These are phyloP conservation scores for Cecropterus lyciades DNA, from an alignment of 1,140 invertebrate species.

Conservation along the genomic window DNA sequence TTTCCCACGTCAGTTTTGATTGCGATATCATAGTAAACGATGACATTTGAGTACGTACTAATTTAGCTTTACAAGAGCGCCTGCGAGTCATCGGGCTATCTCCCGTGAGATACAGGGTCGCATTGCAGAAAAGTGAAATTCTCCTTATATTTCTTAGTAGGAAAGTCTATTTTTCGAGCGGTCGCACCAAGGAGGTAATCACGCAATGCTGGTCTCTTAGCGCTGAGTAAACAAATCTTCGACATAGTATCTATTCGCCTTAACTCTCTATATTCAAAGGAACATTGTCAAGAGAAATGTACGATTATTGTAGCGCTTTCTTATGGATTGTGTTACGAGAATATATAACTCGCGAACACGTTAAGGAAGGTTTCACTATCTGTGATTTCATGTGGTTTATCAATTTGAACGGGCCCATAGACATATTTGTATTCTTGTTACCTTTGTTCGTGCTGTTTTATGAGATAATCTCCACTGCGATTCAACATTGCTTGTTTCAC, in stretches of 20 bases:
- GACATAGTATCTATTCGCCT: slow-evolving; percentile 80
- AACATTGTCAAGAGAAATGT: slow-evolving; percentile 82
- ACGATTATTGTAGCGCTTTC: slow-evolving; percentile 80
- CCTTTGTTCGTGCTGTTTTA: slow-evolving; percentile 63
- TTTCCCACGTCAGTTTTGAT: slow-evolving; percentile 82
- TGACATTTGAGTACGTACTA: slow-evolving; percentile 76
- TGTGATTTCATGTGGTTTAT: slow-evolving; percentile 77
- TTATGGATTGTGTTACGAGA: slow-evolving; percentile 81
- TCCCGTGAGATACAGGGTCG: slow-evolving; percentile 55
- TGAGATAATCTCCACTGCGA: slow-evolving; percentile 54
- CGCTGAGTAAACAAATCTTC: slow-evolving; percentile 78
- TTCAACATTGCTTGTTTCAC: slow-evolving; percentile 36
- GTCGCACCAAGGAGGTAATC: slow-evolving; percentile 54
- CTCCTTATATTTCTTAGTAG: slow-evolving; percentile 53
- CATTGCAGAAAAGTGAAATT: slow-evolving; percentile 46
- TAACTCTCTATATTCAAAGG: slow-evolving; percentile 81
- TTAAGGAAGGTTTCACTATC: slow-evolving; percentile 74
- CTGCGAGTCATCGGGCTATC: slow-evolving; percentile 59
- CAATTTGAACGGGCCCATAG: slow-evolving; percentile 72
- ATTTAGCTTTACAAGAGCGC: slow-evolving; percentile 64
- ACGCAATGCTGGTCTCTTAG: slow-evolving; percentile 67
- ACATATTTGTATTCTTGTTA: slow-evolving; percentile 68
- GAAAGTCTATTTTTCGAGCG: slow-evolving; percentile 66
- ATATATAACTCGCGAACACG: slow-evolving; percentile 73
- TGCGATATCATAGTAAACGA: slow-evolving; percentile 78